Evolutionary conservation across 2,888 invertebrate genomes (phyloP).

Genomic region (Leptothorax acervorum): DNA sequence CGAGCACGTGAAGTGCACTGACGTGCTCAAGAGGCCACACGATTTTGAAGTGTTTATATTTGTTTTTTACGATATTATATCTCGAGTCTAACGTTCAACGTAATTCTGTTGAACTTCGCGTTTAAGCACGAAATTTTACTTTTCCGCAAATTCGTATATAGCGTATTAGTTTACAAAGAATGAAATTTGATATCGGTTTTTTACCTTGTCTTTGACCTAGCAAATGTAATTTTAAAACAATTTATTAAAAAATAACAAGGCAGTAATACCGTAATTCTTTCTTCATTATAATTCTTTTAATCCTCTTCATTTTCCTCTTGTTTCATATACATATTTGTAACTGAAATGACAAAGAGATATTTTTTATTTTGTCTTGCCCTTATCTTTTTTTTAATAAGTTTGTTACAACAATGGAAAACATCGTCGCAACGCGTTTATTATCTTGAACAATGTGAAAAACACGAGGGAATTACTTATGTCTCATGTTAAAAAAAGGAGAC

Average conservation of each 20-base stretch:
- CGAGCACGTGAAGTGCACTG: not conserved
- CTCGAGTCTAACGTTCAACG: not conserved
- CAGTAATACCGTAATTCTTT: not conserved
- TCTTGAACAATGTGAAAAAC: not conserved
- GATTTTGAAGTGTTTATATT: not conserved
- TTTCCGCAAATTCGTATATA: too few species aligned
- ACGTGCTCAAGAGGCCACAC: not conserved
- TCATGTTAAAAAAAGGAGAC: not conserved
- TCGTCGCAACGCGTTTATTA: not conserved
- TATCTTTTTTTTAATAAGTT: not conserved
- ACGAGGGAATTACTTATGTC: not conserved
- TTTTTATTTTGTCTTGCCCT: not conserved
- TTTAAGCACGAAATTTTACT: not conserved
- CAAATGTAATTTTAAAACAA: not conserved
- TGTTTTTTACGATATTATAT: not conserved
- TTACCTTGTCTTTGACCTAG: not conserved
- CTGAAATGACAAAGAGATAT: not conserved
- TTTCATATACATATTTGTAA: conserved; percentile 1
- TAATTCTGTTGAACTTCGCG: not conserved
- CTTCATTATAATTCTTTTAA: not conserved
- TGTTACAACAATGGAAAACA: not conserved
- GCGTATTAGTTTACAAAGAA: too few species aligned
- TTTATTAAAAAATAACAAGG: not conserved
- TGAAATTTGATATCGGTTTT: not conserved
- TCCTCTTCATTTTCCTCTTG: not conserved